These are phyloP conservation scores for Rynchops niger DNA, from an alignment of 2,113 vertebrate species.

Conservation along the genomic window DNA sequence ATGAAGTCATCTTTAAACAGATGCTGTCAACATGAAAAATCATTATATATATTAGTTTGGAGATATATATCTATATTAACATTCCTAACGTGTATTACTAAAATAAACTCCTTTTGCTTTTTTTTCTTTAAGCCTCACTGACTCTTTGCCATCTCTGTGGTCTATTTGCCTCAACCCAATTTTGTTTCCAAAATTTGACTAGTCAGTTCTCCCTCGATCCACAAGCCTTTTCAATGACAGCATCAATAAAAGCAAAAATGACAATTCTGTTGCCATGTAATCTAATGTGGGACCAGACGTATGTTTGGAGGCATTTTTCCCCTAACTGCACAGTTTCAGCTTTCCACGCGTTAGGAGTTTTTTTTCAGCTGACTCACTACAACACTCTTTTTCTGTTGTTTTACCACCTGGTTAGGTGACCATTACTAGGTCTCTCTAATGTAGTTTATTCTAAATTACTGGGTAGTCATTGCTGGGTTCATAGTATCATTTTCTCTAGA, in stretches of 20 bases:
- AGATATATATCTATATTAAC: neutral
- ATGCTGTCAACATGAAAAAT: neutral
- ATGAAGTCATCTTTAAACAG: neutral
- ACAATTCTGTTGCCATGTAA: neutral
- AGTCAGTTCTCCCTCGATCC: neutral
- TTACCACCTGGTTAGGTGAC: neutral
- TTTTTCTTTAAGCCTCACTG: neutral
- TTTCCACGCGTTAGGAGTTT: rapidly evolving
- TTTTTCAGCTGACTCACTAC: neutral
- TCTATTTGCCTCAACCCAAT: neutral
- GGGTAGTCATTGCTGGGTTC: neutral
- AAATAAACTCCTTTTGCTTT: neutral
- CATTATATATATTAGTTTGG: neutral
- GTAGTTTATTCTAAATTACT: neutral
- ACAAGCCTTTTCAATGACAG: neutral
- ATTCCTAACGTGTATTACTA: neutral
- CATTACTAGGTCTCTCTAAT: neutral
- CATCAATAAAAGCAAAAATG: neutral
- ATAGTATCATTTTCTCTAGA: neutral
- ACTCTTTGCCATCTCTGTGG: neutral
- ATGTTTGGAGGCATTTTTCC: neutral
- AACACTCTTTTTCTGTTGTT: neutral
- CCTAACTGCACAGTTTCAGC: neutral
- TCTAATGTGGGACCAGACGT: neutral
- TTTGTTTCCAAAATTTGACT: neutral